Percentiles rank a stretch among this genome's conserved stretches.
Evolutionary conservation across 2,113 vertebrate species (phyloP).

Genomic region (Cepphus grylle): DNA sequence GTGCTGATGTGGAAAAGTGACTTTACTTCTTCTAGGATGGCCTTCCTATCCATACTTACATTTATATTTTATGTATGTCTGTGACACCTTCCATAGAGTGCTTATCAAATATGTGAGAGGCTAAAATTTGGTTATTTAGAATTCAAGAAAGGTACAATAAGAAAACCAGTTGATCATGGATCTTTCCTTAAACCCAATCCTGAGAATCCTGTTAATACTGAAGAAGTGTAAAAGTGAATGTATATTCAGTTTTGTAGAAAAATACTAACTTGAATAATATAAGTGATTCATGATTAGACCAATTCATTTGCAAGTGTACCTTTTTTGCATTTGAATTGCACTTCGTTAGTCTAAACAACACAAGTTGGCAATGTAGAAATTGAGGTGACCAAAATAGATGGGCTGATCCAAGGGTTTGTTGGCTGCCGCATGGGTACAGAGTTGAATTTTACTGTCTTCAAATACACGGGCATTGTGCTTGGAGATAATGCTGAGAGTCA

Average conservation of each 20-base stretch:
- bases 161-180: neutral
- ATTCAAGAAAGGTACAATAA: neutral
- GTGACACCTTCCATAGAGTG: neutral
- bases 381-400: neutral
- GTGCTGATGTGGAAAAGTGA: neutral
- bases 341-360: neutral
- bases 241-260: neutral
- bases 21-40: neutral
- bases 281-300: neutral
- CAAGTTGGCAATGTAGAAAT: neutral
- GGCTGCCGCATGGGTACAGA: neutral
- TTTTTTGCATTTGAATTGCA: neutral
- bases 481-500: neutral
- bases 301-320: neutral
- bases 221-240: neutral
- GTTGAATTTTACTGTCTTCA: neutral
- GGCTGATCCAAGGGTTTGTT: neutral
- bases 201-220: neutral
- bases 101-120: neutral
- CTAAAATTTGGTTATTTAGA: neutral
- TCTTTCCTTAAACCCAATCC: neutral
- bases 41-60: neutral
- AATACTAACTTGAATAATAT: neutral
- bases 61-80: neutral
- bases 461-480: neutral